Evolutionary conservation across 2,113 vertebrate genomes (phyloP).

Genomic region (Sakesphorus luctuosus): DNA sequence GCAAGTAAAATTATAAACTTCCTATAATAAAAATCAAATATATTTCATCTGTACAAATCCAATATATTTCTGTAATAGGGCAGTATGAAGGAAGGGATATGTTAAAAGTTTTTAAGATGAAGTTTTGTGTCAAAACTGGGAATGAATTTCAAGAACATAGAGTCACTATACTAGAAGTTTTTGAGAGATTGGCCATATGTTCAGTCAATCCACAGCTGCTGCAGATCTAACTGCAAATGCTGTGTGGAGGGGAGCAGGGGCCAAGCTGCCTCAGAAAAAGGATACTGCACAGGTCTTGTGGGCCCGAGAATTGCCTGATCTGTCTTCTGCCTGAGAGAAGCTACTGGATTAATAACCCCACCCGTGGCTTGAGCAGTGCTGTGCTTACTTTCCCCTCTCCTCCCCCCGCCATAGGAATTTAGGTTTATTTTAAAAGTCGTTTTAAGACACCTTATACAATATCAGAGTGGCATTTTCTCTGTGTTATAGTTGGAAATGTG

Average conservation of each 20-base stretch:
- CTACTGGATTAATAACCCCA: not conserved
- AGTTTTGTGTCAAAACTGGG: not conserved
- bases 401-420: not conserved
- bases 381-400: not conserved
- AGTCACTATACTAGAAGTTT: not conserved
- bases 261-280: not conserved
- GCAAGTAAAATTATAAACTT: not conserved
- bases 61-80: not conserved
- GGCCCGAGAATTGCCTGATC: not conserved
- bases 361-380: not conserved
- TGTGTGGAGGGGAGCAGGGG: not conserved
- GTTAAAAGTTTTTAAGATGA: not conserved
- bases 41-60: not conserved
- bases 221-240: not conserved
- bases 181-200: not conserved
- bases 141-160: not conserved
- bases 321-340: not conserved
- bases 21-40: not conserved
- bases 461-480: not conserved
- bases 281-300: not conserved
- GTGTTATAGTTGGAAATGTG: not conserved
- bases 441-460: not conserved
- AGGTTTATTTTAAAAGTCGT: not conserved
- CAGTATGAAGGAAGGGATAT: not conserved
- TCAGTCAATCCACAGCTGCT: not conserved